phyloP scores from a whole-genome alignment of 1,140 invertebrate species.

The Drosophila navojoa region DNA sequence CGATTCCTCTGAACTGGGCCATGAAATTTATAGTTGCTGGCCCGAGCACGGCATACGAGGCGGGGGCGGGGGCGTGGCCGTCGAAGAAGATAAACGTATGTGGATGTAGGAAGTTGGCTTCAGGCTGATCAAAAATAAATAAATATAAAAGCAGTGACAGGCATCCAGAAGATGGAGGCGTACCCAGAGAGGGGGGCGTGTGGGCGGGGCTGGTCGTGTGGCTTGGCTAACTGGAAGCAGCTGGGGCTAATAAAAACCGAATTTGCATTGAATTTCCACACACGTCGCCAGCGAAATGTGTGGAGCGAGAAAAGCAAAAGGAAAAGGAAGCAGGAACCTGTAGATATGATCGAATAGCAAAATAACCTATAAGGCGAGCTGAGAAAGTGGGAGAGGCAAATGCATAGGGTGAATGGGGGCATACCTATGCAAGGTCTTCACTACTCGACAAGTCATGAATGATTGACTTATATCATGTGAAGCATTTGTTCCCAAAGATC shows the following conservation, averaged over 20 bases:
- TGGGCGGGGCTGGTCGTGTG: neutral
- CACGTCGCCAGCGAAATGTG: slow-evolving; percentile 36
- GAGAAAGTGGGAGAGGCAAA: too few relatives aligned
- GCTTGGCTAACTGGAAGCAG: slow-evolving; percentile 43
- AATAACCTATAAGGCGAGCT: slow-evolving; percentile 8
- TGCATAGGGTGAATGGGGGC: too few relatives aligned
- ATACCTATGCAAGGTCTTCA: too few relatives aligned
- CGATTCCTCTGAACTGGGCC: slow-evolving; percentile 47
- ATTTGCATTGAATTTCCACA: slow-evolving; percentile 65
- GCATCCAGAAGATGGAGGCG: neutral
- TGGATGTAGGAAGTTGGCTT: neutral
- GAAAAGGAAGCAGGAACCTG: neutral
- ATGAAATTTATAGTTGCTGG: slow-evolving; percentile 75
- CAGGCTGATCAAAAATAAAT: slow-evolving; percentile 71
- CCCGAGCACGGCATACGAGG: slow-evolving; percentile 53
- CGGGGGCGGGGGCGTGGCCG: too few relatives aligned
- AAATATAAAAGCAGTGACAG: slow-evolving; percentile 69
- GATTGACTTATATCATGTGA: too few relatives aligned
- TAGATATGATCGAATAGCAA: slow-evolving; percentile 2
- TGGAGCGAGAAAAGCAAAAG: neutral
- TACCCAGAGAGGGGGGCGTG: neutral
- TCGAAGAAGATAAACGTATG: neutral
- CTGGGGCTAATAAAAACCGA: slow-evolving; percentile 61
- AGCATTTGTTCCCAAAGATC: too few relatives aligned
- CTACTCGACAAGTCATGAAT: too few relatives aligned